Percentiles rank a stretch among this genome's conserved stretches.
Evolutionary conservation across 2,797 vertebrate genomes (phyloP).

Genomic region (Arrhamphus sclerolepis): DNA sequence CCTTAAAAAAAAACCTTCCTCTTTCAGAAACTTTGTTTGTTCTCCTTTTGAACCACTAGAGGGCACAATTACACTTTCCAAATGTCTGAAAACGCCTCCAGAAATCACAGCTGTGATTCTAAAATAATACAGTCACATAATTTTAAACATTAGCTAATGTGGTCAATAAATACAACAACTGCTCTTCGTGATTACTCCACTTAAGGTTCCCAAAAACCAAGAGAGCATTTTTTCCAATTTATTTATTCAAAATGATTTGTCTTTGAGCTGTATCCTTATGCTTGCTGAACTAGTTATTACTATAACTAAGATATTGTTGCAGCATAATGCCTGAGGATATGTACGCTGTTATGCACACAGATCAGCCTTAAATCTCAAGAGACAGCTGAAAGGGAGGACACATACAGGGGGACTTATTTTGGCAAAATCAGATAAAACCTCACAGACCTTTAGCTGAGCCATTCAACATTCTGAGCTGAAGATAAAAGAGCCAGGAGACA

Average conservation of each 20-base stretch:
- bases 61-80: slow-evolving; percentile 58
- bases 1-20: background rate
- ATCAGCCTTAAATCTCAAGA: slow-evolving; percentile 37
- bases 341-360: slow-evolving; percentile 1
- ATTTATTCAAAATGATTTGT: too few relatives aligned
- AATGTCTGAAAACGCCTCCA: background rate
- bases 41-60: slow-evolving; percentile 49
- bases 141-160: slow-evolving; percentile 38
- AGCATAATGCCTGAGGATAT: slow-evolving; percentile 1
- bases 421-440: slow-evolving; percentile 80
- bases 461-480: slow-evolving; percentile 69
- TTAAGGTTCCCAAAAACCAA: slow-evolving; percentile 4
- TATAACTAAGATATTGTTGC: background rate
- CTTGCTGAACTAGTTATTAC: too few relatives aligned
- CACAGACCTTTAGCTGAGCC: slow-evolving; percentile 75
- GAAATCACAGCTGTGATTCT: background rate
- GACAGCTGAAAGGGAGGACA: slow-evolving; percentile 47
- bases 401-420: slow-evolving; percentile 62
- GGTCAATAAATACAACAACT: slow-evolving; percentile 25
- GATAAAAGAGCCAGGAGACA: slow-evolving; percentile 60
- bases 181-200: slow-evolving; percentile 24
- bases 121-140: slow-evolving; percentile 17
- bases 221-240: slow-evolving; percentile 9
- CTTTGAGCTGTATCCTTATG: too few relatives aligned
- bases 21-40: background rate